These are phyloP conservation scores for Dasypolia templi DNA, from an alignment of 2,888 invertebrate species.

Conservation along the genomic window DNA sequence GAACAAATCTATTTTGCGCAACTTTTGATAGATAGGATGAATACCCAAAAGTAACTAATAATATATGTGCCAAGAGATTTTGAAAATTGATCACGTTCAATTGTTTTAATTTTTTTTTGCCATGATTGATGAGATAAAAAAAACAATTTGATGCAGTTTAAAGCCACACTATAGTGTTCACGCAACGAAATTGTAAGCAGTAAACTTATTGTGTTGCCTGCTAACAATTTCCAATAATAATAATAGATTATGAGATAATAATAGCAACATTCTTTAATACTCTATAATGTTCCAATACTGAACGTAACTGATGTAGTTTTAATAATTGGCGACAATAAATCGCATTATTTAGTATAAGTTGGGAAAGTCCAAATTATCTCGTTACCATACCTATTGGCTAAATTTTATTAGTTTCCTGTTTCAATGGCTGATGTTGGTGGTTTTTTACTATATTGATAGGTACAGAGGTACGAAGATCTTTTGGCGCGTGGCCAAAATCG, in stretches of 20 bases:
- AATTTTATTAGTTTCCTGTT: slow-evolving; percentile 50
- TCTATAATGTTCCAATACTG: slow-evolving; percentile 56
- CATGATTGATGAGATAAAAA: background rate
- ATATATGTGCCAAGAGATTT: slow-evolving; percentile 26
- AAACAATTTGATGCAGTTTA: slow-evolving; percentile 60
- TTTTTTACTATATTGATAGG: slow-evolving; percentile 22
- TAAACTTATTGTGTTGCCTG: slow-evolving; percentile 31
- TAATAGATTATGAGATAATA: slow-evolving; percentile 33
- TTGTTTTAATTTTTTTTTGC: background rate
- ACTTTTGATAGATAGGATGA: background rate
- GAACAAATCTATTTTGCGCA: background rate
- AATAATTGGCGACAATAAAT: slow-evolving; percentile 72
- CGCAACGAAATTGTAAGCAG: slow-evolving; percentile 37
- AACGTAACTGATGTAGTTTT: slow-evolving; percentile 57
- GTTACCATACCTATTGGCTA: slow-evolving; percentile 71
- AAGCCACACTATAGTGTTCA: slow-evolving; percentile 51
- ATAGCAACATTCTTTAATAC: slow-evolving; percentile 58
- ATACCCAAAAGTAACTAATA: slow-evolving; percentile 2
- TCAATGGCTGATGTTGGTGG: slow-evolving; percentile 47
- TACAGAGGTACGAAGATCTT: background rate
- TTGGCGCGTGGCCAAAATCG: background rate
- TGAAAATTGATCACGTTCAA: background rate
- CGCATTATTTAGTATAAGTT: slow-evolving; percentile 67
- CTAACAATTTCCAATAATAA: slow-evolving; percentile 31
- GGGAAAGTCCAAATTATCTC: slow-evolving; percentile 68